phyloP scores from a whole-genome alignment of 2,888 invertebrate genomes.

The Pachycephus smyrnensis region DNA sequence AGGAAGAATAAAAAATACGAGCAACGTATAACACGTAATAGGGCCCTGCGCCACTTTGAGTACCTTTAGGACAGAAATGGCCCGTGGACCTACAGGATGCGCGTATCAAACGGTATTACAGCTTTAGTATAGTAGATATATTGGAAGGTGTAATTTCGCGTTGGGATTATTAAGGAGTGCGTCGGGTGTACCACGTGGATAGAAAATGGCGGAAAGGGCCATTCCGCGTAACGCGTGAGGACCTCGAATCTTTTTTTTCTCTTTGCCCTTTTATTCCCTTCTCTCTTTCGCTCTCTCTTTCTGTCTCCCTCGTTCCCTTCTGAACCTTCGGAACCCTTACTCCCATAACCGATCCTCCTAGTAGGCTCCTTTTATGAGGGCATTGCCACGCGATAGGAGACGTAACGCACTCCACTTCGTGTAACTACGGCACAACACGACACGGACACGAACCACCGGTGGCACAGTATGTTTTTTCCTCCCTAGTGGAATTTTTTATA shows the following conservation, averaged over 20 bases:
- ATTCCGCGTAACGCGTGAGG: too few relatives aligned
- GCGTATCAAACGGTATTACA: background rate
- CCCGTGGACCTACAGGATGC: background rate
- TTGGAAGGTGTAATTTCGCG: background rate
- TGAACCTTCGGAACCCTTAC: too few relatives aligned
- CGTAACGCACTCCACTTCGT: background rate
- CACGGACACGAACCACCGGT: too few relatives aligned
- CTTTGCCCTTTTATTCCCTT: background rate
- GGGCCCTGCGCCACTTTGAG: background rate
- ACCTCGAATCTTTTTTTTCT: too few relatives aligned
- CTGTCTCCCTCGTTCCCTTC: background rate
- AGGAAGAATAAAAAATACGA: background rate
- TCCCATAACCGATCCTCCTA: background rate
- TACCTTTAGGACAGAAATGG: background rate
- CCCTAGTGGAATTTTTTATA: background rate
- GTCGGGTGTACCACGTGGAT: too few relatives aligned
- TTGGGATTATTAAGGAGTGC: too few relatives aligned
- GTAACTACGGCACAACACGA: too few relatives aligned
- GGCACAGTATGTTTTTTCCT: background rate
- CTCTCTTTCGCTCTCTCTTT: background rate
- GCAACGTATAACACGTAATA: background rate
- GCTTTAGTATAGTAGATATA: background rate
- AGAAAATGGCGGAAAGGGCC: too few relatives aligned
- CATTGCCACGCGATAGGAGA: slow-evolving; percentile 14
- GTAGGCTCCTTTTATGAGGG: slow-evolving; percentile 32